Percentiles rank a stretch among this genome's conserved stretches.
These are phyloP conservation scores for Callithrix jacchus DNA, from an alignment of 2,113 vertebrate species.

Conservation along the genomic window DNA sequence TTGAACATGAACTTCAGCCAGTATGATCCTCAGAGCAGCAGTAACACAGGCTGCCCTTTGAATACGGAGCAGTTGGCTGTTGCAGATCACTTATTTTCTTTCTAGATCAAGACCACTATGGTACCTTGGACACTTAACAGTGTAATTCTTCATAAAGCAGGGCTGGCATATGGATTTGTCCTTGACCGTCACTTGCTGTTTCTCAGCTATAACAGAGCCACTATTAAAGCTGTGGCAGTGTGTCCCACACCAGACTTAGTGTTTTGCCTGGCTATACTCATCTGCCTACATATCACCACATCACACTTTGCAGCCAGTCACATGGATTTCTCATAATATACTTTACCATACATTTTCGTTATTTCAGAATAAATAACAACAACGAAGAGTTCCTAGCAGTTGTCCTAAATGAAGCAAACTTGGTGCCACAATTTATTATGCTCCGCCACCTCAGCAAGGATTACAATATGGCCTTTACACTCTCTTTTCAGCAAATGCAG, in stretches of 20 bases:
- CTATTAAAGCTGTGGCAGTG: constrained; percentile 93
- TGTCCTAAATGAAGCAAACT: constrained; percentile 89
- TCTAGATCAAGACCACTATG: neutral
- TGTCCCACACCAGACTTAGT: constrained; percentile 91
- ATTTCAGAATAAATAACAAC: constrained; percentile 95
- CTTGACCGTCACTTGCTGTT: constrained; percentile 90
- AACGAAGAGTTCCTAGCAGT: constrained; percentile 88
- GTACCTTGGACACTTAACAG: constrained; percentile 70
- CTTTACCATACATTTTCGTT: constrained; percentile 90
- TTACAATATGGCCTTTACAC: constrained; percentile 89
- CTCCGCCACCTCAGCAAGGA: constrained; percentile 88
- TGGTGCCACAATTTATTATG: constrained; percentile 92
- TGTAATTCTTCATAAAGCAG: constrained; percentile 90
- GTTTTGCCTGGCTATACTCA: constrained; percentile 91
- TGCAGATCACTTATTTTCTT: neutral
- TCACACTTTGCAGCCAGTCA: constrained; percentile 90
- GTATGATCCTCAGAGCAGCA: rapidly evolving
- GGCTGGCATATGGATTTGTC: constrained; percentile 88
- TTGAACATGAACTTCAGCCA: neutral
- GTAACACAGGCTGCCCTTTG: no score
- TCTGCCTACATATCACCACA: constrained; percentile 84
- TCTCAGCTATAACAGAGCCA: constrained; percentile 88
- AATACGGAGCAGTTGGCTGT: neutral
- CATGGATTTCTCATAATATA: constrained; percentile 91
- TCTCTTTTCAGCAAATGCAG: constrained; percentile 86